A percentile compares a stretch with the other conserved stretches of the same genome.
phyloP scores from a whole-genome alignment of 2,113 vertebrate genomes.

The Myodes glareolus region DNA sequence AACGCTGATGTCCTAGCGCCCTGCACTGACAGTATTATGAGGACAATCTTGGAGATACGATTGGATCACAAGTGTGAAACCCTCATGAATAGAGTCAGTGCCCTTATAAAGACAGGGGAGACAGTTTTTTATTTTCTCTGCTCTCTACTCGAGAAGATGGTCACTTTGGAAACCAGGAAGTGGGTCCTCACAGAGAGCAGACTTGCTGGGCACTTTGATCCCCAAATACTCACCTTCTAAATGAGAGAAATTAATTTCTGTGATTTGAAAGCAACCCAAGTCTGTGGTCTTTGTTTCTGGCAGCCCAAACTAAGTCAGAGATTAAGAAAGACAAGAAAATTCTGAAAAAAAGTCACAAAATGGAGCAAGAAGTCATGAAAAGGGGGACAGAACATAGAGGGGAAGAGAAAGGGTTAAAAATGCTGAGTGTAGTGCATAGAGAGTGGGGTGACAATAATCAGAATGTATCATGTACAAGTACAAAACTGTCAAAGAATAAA shows the following conservation, averaged over 20 bases:
- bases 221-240: neutral
- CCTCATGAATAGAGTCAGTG: neutral
- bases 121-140: neutral
- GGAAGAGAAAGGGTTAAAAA: neutral
- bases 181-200: neutral
- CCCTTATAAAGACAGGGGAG: neutral
- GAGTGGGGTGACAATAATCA: neutral
- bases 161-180: neutral
- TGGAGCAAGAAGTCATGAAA: neutral
- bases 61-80: neutral
- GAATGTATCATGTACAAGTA: neutral
- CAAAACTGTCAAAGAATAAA: neutral
- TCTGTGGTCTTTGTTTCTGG: neutral
- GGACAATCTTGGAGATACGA: neutral
- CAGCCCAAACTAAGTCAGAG: neutral
- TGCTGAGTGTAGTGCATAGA: neutral
- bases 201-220: neutral
- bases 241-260: neutral
- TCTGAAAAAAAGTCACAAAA: neutral
- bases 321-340: slow-evolving; percentile 25
- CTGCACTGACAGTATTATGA: neutral
- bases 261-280: neutral
- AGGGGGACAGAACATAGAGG: too few species aligned
- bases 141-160: neutral
- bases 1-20: neutral